phyloP scores from a whole-genome alignment of 2,888 invertebrate genomes.

The Sicus ferrugineus region DNA sequence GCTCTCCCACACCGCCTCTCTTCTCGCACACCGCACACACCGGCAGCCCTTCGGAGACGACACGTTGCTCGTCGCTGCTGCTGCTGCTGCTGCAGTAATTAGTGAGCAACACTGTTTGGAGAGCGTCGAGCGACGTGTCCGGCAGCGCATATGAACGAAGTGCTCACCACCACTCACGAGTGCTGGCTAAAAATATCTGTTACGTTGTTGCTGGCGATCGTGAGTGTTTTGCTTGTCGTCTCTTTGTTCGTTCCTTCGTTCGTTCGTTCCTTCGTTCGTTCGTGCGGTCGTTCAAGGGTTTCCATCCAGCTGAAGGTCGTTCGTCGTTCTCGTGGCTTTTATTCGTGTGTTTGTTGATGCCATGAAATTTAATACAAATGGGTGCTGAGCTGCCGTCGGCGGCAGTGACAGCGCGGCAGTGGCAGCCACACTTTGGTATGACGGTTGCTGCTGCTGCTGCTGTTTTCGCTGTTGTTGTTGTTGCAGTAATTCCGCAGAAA shows the following conservation, averaged over 20 bases:
- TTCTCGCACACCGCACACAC: neutral
- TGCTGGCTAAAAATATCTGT: slow-evolving; percentile 23
- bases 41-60: neutral
- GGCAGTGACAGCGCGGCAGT: too few relatives aligned
- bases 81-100: slow-evolving; percentile 13
- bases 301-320: slow-evolving; percentile 31
- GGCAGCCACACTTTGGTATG: slow-evolving; percentile 34
- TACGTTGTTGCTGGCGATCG: too few relatives aligned
- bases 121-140: slow-evolving; percentile 11
- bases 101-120: slow-evolving; percentile 19
- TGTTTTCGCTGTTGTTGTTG: slow-evolving; percentile 32
- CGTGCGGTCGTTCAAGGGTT: neutral
- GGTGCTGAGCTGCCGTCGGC: neutral
- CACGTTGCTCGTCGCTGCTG: neutral
- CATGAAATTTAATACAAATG: slow-evolving; percentile 25
- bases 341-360: neutral
- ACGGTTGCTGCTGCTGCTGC: slow-evolving; percentile 36
- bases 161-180: too few relatives aligned
- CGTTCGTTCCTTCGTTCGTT: neutral
- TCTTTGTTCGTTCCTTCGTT: neutral
- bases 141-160: slow-evolving; percentile 15
- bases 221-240: too few relatives aligned
- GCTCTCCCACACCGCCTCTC: neutral
- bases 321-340: slow-evolving; percentile 15
- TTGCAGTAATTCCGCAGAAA: slow-evolving; percentile 34